Percentiles rank a stretch among this genome's conserved stretches.
Conservation (phyloP, 2,888 invertebrate species). For the Brenthis hecate region DNA sequence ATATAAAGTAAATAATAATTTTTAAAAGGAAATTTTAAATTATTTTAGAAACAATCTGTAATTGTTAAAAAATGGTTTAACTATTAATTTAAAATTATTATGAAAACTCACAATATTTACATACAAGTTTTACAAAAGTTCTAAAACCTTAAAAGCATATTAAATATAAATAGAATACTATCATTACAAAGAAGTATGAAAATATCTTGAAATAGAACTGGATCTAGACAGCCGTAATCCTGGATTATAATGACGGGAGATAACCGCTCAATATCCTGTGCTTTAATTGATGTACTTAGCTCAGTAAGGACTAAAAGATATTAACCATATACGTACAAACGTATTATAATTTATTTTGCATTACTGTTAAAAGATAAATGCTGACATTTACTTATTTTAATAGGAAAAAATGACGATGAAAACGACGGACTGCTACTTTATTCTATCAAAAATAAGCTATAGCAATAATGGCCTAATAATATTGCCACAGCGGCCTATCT, state of each 20-base stretch:
- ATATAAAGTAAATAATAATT: too few species aligned
- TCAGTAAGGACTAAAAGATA: constrained; percentile 36
- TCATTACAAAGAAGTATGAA: constrained; percentile 35
- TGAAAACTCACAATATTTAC: too few species aligned
- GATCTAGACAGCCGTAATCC: constrained; percentile 49
- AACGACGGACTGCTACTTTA: too few species aligned
- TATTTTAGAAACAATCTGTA: too few species aligned
- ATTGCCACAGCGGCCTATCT: too few species aligned
- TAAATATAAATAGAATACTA: constrained; percentile 19
- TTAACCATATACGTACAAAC: constrained; percentile 24
- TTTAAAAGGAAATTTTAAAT: too few species aligned
- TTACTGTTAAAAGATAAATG: constrained; percentile 5
- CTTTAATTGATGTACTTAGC: constrained; percentile 49
- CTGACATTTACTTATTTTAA: background rate
- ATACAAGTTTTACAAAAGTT: background rate
- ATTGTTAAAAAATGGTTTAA: too few species aligned
- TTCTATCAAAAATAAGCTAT: too few species aligned
- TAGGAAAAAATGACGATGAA: too few species aligned
- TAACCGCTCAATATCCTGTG: constrained; percentile 51
- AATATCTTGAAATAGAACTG: constrained; percentile 41
- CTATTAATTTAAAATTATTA: too few species aligned
- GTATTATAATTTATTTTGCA: constrained; percentile 22
- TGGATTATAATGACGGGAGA: constrained; percentile 56
- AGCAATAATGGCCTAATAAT: too few species aligned
- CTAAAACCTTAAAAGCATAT: constrained; percentile 8